These are phyloP conservation scores for Muscina levida DNA, from an alignment of 2,888 invertebrate genomes.

Conservation along the genomic window DNA sequence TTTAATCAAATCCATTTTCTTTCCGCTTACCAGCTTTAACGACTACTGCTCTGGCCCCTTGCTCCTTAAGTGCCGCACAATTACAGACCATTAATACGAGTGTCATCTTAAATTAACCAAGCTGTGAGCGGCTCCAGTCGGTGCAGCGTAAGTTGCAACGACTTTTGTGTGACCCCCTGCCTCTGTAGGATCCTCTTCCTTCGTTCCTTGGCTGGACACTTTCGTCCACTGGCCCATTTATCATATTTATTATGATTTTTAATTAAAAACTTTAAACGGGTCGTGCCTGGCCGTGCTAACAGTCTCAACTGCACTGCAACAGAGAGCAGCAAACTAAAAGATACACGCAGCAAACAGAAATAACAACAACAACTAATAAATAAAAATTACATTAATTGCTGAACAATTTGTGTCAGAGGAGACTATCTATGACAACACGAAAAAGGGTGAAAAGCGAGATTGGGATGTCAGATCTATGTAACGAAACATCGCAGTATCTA, in stretches of 20 bases:
- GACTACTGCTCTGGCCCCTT: conserved; percentile 20
- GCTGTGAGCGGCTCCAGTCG: conserved; percentile 50
- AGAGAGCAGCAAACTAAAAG: not conserved
- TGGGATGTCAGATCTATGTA: too few relatives aligned
- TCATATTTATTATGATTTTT: conserved; percentile 66
- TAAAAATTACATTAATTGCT: conserved; percentile 55
- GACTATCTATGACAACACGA: conserved; percentile 22
- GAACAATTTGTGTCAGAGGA: conserved; percentile 48
- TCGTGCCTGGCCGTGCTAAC: conserved; percentile 4
- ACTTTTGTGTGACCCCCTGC: conserved; percentile 19
- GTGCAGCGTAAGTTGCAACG: conserved; percentile 49
- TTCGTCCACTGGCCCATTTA: conserved; percentile 49
- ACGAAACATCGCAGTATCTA: too few relatives aligned
- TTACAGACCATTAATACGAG: conserved; percentile 65
- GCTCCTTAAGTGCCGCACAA: conserved; percentile 39
- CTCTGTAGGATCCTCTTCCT: conserved; percentile 18
- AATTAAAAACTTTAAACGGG: conserved; percentile 63
- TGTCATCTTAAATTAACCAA: conserved; percentile 65
- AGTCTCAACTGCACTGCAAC: not conserved
- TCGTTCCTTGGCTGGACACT: conserved; percentile 32
- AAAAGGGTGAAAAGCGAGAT: too few relatives aligned
- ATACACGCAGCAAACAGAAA: not conserved
- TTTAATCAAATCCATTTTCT: conserved; percentile 44
- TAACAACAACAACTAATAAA: conserved; percentile 48
- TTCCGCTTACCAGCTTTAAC: not conserved